Conservation (phyloP, 2,888 invertebrate species). For the Lasioglossum marginatum region DNA sequence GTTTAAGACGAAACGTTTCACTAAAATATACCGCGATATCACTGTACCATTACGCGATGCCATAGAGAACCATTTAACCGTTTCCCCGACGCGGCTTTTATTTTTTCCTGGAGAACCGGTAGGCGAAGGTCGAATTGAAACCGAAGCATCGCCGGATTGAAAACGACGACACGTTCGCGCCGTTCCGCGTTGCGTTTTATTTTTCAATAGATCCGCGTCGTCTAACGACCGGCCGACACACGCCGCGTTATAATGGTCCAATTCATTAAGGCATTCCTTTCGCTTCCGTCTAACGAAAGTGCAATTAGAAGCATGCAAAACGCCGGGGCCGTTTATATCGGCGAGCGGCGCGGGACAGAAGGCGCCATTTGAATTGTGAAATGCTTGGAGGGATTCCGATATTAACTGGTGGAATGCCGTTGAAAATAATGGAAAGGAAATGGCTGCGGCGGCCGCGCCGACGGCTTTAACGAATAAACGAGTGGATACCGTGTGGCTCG, state of each 20-base stretch:
- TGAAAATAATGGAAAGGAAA: constrained; percentile 73
- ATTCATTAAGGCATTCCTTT: constrained; percentile 79
- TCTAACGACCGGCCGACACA: neutral
- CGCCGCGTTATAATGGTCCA: constrained; percentile 67
- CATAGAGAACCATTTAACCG: neutral
- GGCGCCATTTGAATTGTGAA: constrained; percentile 78
- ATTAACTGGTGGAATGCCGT: constrained; percentile 71
- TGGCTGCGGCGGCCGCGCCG: constrained; percentile 40
- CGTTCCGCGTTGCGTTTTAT: constrained; percentile 18
- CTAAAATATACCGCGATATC: neutral
- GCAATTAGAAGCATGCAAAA: constrained; percentile 82
- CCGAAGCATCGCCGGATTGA: constrained; percentile 22
- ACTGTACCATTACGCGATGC: neutral
- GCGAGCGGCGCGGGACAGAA: constrained; percentile 35
- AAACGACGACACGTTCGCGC: constrained; percentile 20
- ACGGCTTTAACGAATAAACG: constrained; percentile 43
- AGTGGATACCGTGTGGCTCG: constrained; percentile 20
- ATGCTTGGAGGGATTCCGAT: constrained; percentile 79
- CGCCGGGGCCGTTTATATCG: constrained; percentile 71
- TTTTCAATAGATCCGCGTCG: constrained; percentile 47
- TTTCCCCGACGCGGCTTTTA: neutral
- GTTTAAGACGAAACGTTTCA: neutral
- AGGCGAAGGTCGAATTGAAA: constrained; percentile 1
- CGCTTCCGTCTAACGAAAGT: constrained; percentile 74
- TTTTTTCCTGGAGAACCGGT: neutral